These are phyloP conservation scores for Alcedo atthis DNA, from an alignment of 2,797 vertebrate species.

Conservation along the genomic window DNA sequence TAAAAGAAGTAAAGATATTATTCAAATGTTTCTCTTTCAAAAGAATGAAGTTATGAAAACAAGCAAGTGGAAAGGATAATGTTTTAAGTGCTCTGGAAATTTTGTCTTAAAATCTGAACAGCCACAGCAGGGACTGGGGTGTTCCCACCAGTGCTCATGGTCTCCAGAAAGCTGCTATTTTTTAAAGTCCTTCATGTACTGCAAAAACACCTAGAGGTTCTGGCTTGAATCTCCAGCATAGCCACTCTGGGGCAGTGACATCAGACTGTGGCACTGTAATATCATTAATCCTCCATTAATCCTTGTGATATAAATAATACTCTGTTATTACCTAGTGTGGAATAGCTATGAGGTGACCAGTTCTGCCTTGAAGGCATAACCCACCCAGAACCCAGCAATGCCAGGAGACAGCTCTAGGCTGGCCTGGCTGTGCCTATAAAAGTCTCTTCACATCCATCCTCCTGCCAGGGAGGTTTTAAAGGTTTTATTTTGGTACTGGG, in stretches of 20 bases:
- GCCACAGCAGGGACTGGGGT: neutral
- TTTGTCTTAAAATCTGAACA: neutral
- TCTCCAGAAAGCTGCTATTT: constrained; percentile 36
- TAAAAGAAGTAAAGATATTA: neutral
- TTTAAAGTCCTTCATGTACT: neutral
- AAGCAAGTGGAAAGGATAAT: neutral
- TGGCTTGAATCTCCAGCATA: constrained; percentile 11
- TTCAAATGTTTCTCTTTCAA: neutral
- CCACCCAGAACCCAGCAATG: neutral
- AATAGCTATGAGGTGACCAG: neutral
- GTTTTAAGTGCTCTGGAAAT: neutral
- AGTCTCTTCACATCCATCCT: neutral
- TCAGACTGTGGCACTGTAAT: constrained; percentile 21
- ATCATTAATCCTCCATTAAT: constrained; percentile 45
- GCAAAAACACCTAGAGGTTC: constrained; percentile 49
- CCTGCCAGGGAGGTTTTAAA: neutral
- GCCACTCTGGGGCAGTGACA: neutral
- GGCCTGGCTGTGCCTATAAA: neutral
- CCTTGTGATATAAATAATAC: constrained; percentile 43
- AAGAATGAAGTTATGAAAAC: neutral
- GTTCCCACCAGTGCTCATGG: neutral
- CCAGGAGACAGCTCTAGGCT: neutral
- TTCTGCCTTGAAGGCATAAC: neutral
- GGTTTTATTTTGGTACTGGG: neutral
- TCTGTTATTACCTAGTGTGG: neutral